These are phyloP conservation scores for Pipa parva DNA, from an alignment of 2,113 vertebrate genomes.

Conservation along the genomic window DNA sequence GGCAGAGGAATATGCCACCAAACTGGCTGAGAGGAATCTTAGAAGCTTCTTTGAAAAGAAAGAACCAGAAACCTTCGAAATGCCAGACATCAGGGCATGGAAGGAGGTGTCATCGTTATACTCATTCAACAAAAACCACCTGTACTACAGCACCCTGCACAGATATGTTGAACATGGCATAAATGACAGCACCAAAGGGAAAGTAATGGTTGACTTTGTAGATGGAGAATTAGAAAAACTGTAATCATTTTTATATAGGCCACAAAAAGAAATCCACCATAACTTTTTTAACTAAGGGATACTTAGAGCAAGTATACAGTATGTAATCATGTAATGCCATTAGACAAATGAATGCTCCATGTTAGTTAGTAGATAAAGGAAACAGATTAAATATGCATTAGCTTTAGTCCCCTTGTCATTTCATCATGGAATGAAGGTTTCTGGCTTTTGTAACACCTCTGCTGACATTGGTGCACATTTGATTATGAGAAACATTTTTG, in stretches of 20 bases:
- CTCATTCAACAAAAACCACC: slow-evolving; percentile 44
- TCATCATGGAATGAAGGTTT: no score
- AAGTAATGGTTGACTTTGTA: slow-evolving; percentile 57
- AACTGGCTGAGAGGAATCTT: slow-evolving; percentile 66
- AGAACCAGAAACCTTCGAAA: slow-evolving; percentile 14
- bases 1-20: slow-evolving; percentile 54
- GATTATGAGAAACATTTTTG: no score
- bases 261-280: no score
- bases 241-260: no score
- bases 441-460: no score
- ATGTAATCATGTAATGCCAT: no score
- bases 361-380: no score
- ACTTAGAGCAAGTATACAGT: background rate
- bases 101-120: slow-evolving; percentile 58
- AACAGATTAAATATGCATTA: no score
- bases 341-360: no score
- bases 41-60: slow-evolving; percentile 65
- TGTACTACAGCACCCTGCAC: slow-evolving; percentile 69
- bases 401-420: background rate
- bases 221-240: slow-evolving; percentile 46
- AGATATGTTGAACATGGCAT: slow-evolving; percentile 50
- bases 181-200: slow-evolving; percentile 58
- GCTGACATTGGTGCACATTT: no score
- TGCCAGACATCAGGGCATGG: slow-evolving; percentile 63
- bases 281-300: no score